Evolutionary conservation across 2,797 vertebrate species (phyloP).

Genomic region (Mallotus villosus): DNA sequence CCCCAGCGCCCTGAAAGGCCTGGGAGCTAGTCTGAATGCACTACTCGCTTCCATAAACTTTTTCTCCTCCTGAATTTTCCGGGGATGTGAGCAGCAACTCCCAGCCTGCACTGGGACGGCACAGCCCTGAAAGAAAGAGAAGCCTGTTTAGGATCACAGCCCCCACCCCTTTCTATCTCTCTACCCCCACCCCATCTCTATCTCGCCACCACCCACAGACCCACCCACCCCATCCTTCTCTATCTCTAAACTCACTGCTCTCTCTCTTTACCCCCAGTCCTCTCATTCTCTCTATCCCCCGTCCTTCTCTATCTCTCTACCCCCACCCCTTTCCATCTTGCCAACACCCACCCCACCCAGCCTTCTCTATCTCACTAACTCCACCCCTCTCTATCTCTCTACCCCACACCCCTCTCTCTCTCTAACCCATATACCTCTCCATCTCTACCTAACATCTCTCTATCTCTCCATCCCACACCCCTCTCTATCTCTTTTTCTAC

Average conservation of each 20-base stretch:
- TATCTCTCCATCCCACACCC: too few relatives aligned
- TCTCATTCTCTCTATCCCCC: background rate
- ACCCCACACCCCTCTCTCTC: too few relatives aligned
- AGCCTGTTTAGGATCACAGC: slow-evolving; percentile 85
- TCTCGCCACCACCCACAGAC: background rate
- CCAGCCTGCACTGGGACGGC: slow-evolving; percentile 66
- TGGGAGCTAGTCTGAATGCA: slow-evolving; percentile 86
- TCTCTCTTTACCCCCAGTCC: background rate
- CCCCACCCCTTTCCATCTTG: too few relatives aligned
- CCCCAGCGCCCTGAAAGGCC: slow-evolving; percentile 84
- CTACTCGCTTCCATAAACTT: slow-evolving; percentile 93
- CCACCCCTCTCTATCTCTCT: too few relatives aligned
- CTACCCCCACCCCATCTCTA: slow-evolving; percentile 51
- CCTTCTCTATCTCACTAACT: too few relatives aligned
- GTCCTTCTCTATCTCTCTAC: too few relatives aligned
- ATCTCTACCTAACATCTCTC: too few relatives aligned
- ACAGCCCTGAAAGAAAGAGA: slow-evolving; percentile 85
- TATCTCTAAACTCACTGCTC: background rate
- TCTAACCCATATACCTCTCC: too few relatives aligned
- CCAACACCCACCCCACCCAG: too few relatives aligned
- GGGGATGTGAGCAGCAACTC: slow-evolving; percentile 90
- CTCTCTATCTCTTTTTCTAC: too few relatives aligned
- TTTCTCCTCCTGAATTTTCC: slow-evolving; percentile 92
- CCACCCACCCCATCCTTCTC: background rate
- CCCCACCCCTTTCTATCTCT: slow-evolving; percentile 62